These are phyloP conservation scores for Mycalesis mineus DNA, from an alignment of 2,888 invertebrate genomes.

Conservation along the genomic window DNA sequence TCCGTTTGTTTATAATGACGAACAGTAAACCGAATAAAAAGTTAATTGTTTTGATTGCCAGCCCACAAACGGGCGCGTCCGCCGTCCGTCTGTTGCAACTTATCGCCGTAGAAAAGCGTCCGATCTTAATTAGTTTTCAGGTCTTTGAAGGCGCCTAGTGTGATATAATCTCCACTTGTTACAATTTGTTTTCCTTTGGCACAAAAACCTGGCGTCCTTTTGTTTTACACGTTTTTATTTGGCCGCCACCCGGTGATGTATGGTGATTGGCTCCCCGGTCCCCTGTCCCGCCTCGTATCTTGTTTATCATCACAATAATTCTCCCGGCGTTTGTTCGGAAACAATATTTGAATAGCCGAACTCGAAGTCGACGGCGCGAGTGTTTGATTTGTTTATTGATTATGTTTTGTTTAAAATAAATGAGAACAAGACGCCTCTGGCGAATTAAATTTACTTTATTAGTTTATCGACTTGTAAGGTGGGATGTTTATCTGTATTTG, in stretches of 20 bases:
- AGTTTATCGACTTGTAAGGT: constrained; percentile 44
- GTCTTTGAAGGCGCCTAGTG: constrained; percentile 73
- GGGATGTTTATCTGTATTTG: constrained; percentile 43
- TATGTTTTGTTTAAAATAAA: constrained; percentile 62
- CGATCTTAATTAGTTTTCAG: constrained; percentile 79
- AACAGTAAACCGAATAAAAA: constrained; percentile 62
- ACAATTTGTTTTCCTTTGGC: constrained; percentile 76
- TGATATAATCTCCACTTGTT: constrained; percentile 74
- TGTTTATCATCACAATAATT: constrained; percentile 75
- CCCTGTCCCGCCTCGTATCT: constrained; percentile 70
- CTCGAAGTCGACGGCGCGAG: constrained; percentile 45
- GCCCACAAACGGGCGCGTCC: constrained; percentile 59
- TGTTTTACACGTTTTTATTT: constrained; percentile 69
- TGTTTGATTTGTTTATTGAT: constrained; percentile 65
- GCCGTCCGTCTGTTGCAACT: constrained; percentile 63
- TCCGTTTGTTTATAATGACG: constrained; percentile 30
- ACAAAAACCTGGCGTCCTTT: constrained; percentile 63
- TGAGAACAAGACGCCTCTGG: constrained; percentile 57
- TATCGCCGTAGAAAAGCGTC: constrained; percentile 75
- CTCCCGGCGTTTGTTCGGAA: constrained; percentile 58
- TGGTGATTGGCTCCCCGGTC: constrained; percentile 76
- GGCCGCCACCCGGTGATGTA: constrained; percentile 70
- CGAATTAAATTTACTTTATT: constrained; percentile 63
- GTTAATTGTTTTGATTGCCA: constrained; percentile 77
- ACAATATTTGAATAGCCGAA: constrained; percentile 64